Conservation (phyloP, 2,797 vertebrate species). For the Knipowitschia caucasica region DNA sequence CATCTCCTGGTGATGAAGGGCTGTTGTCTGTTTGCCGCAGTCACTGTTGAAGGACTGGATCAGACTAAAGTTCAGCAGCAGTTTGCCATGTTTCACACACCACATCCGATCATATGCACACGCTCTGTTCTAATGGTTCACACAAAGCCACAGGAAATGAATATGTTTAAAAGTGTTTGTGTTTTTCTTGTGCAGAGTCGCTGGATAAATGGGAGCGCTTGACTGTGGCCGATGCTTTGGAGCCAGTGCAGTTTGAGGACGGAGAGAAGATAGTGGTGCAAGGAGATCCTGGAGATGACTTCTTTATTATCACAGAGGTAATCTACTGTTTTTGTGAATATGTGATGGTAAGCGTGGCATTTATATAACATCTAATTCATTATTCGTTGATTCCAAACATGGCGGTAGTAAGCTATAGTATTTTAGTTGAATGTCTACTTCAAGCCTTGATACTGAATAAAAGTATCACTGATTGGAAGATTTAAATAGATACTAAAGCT, state of each 20-base stretch:
- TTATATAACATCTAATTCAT: too few relatives aligned
- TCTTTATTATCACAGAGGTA: constrained; percentile 89
- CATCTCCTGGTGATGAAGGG: constrained; percentile 21
- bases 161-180: constrained; percentile 3
- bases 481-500: too few relatives aligned
- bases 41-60: constrained; percentile 56
- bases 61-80: constrained; percentile 27
- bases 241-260: constrained; percentile 96
- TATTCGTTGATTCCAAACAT: too few relatives aligned
- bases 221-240: constrained; percentile 93
- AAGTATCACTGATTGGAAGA: too few relatives aligned
- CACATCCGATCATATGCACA: not conserved
- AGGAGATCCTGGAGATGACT: constrained; percentile 95
- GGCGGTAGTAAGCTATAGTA: too few relatives aligned
- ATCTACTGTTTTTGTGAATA: too few relatives aligned
- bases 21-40: constrained; percentile 26
- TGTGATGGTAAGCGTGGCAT: too few relatives aligned
- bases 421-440: too few relatives aligned
- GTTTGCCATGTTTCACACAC: not conserved
- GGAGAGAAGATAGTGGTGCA: constrained; percentile 98
- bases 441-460: too few relatives aligned
- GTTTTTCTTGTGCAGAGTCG: constrained; percentile 78
- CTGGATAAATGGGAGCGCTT: constrained; percentile 98
- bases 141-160: constrained; percentile 1
- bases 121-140: constrained; percentile 2